phyloP scores from a whole-genome alignment of 2,888 invertebrate genomes.

The Lordiphosa andalusiaca region DNA sequence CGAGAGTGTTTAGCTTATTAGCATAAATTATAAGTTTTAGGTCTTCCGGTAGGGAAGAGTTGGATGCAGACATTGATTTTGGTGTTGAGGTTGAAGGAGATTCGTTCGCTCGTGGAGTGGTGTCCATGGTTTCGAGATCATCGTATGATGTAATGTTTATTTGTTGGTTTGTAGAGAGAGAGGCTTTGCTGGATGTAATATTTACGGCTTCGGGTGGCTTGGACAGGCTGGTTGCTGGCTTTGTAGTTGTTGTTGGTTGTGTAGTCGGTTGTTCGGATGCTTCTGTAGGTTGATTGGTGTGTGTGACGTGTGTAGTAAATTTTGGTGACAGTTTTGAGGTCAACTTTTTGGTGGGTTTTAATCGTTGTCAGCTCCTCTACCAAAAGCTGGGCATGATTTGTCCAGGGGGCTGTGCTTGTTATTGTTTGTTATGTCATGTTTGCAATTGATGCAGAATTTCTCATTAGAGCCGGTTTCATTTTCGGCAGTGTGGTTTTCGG shows the following conservation, averaged over 20 bases:
- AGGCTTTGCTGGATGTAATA: too few species aligned
- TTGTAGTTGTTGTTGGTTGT: not conserved
- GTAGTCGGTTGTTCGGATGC: not conserved
- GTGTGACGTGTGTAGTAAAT: constrained; percentile 6
- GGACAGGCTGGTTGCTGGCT: not conserved
- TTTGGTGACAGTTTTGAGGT: constrained; percentile 12
- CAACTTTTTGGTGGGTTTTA: constrained; percentile 9
- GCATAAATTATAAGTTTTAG: not conserved
- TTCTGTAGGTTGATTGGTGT: not conserved
- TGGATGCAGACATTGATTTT: too few species aligned
- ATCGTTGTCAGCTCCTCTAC: constrained; percentile 19
- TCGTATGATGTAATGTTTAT: too few species aligned
- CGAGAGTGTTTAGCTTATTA: not conserved
- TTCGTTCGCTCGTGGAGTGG: too few species aligned
- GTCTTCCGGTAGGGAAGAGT: too few species aligned
- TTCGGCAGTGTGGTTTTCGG: too few species aligned
- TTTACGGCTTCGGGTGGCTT: not conserved
- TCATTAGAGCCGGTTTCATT: constrained; percentile 1
- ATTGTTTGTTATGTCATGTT: not conserved
- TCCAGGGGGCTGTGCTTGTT: too few species aligned
- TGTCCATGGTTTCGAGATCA: too few species aligned
- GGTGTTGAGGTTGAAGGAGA: too few species aligned
- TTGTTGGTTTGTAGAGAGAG: too few species aligned
- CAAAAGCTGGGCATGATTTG: not conserved
- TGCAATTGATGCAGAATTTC: constrained; percentile 15